Evolutionary conservation across 2,113 vertebrate genomes (phyloP).

Genomic region (Craseonycteris thonglongyai): DNA sequence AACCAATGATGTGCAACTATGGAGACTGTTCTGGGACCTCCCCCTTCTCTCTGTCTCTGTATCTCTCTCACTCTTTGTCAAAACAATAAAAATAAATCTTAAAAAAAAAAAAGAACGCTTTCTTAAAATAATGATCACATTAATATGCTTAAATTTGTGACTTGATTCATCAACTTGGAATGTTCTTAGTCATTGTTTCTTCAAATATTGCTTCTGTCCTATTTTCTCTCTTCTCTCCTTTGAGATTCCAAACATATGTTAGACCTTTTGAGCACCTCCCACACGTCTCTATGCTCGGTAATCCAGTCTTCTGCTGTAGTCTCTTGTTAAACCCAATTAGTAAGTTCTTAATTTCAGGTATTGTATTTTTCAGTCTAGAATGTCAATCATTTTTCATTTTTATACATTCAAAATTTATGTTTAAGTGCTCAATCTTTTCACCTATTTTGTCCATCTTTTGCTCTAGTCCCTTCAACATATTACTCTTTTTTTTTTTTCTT

Average conservation of each 20-base stretch:
- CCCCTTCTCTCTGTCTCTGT: too few relatives aligned
- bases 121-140: too few relatives aligned
- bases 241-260: background rate
- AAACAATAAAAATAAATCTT: too few relatives aligned
- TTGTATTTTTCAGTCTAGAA: background rate
- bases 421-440: background rate
- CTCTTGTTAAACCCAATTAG: background rate
- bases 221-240: background rate
- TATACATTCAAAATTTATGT: background rate
- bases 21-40: too few relatives aligned
- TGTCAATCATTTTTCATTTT: background rate
- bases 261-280: background rate
- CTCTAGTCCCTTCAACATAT: background rate
- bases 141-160: background rate
- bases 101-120: too few relatives aligned
- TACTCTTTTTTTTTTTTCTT: background rate
- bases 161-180: background rate
- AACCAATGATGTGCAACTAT: too few relatives aligned
- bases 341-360: background rate
- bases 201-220: background rate
- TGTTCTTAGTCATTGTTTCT: background rate
- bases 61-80: too few relatives aligned
- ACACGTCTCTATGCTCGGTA: background rate
- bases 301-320: background rate
- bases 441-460: background rate